Base-by-base conservation (phyloP, 2,797 vertebrate species). In the Halcyon chelicuti region DNA sequence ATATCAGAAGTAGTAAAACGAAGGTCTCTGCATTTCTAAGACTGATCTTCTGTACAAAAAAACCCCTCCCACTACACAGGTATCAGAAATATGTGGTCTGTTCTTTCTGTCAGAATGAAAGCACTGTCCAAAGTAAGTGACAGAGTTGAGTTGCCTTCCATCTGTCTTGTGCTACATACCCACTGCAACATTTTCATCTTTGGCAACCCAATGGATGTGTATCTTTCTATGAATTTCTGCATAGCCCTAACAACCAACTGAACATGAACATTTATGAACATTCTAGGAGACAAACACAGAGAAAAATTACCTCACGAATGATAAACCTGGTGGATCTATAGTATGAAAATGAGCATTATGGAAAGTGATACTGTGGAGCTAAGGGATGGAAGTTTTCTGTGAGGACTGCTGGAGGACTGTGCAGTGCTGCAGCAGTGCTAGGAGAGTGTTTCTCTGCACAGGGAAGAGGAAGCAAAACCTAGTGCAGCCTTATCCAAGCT, bases 251-350 rank as follows among this genome's bases (percentile, higher is more conserved):
- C 9, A 70, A 26, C 17, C 28, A 67, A 12, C 5, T 29, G 22
- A 54, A 40, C 3, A 9, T 3, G 23, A 21, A 54, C 1, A 3
- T 60, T 82, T 10, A 2, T 7, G 16, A 65, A 12, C 5, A 1
- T 33, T 52, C 29, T 9, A 16, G 47, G 35, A 65, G 17, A 52
- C 29, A 60, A 81, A 52, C 31, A 19, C 0, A 0, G 47, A 42
- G 35, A 76, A 80, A 68, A 23, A 4, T 3, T 22, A 4, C 16
- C 33, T 63, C 28, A 16, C 42, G n/a, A 79, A 22, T 9, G 21
- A 19, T 40, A 68, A n/a, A 11, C 21, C 31, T 51, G 37, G 16
- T 47, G 25, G 9, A 12, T 52, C 40, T 61, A 10, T 21, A 22
- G 28, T 23, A 19, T 3, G 20, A 73, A 58, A 86, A n/a, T 3